A percentile compares a stretch with the other conserved stretches of the same genome.
phyloP scores from a whole-genome alignment of 2,888 invertebrate species.

The Rhamphomyia laevipes region DNA sequence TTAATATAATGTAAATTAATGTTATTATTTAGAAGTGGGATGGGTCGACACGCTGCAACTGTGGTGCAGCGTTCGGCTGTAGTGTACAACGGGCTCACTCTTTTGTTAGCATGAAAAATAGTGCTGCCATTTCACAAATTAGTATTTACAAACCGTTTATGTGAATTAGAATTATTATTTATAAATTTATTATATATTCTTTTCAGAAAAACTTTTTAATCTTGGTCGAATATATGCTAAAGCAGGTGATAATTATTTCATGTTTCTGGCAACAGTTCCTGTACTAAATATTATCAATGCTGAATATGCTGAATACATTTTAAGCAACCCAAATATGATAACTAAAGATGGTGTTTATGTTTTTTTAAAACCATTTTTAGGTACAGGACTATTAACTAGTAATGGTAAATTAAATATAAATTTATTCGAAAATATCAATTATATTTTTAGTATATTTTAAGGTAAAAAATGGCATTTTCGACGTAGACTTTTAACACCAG shows the following conservation, averaged over 20 bases:
- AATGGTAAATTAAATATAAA: slow-evolving; percentile 19
- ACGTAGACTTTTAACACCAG: slow-evolving; percentile 50
- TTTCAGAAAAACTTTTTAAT: slow-evolving; percentile 21
- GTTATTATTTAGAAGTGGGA: too few species aligned
- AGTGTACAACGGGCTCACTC: too few species aligned
- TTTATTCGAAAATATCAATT: not conserved
- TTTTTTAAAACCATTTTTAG: slow-evolving; percentile 40
- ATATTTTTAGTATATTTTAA: slow-evolving; percentile 12
- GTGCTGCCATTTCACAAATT: too few species aligned
- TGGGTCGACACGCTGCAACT: too few species aligned
- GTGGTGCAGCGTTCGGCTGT: too few species aligned
- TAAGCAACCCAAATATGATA: slow-evolving; percentile 41
- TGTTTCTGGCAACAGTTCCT: slow-evolving; percentile 24
- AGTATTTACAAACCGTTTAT: too few species aligned
- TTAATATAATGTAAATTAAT: too few species aligned
- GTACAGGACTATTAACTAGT: slow-evolving; percentile 42
- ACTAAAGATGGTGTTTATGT: slow-evolving; percentile 41
- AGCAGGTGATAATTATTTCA: slow-evolving; percentile 22
- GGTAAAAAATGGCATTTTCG: slow-evolving; percentile 46
- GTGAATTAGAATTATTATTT: too few species aligned
- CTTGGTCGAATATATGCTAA: slow-evolving; percentile 16
- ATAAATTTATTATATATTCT: not conserved
- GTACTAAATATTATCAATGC: slow-evolving; percentile 36
- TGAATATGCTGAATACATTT: slow-evolving; percentile 41
- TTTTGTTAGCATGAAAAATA: too few species aligned